Evolutionary conservation across 2,888 invertebrate species (phyloP), one percentile per base, ranked within the genome.

Genomic region (Netelia virgata): DNA sequence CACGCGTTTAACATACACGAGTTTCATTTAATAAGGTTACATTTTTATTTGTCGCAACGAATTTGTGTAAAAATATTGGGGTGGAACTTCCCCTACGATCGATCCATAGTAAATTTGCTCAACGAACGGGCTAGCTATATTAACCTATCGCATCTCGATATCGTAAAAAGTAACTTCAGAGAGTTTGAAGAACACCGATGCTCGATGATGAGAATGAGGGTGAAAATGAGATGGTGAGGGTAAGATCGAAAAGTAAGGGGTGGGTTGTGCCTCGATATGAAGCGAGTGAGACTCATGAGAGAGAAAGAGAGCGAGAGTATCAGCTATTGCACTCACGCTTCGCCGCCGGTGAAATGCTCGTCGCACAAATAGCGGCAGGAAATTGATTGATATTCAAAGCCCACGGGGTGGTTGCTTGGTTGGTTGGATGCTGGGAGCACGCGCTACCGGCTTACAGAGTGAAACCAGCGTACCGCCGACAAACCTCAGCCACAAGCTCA

Each of bases 361-460:
- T 91, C 90, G 88, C 87, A 88, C 88, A 90, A 91, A 91, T 90
- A 91, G 91, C 88, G 89, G 87, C 90, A 91, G 90, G 90, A 92
- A 92, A 92, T 92, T 92, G 92, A 90, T 91, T 91, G 92, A 92
- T 91, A 92, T 92, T 92, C 91, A 92, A 90, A 90, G 91, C 91
- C 88, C 88, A 91, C 88, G 89, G 90, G 90, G 88, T 90, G 88
- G 79, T 72, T 76, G 68, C 70, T 72, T 59, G 36, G 70, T 23
- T 43, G 36, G 41, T 50, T 18, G 43, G 61, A 80, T 16, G 73
- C 50, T 50, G 73, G 23, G 41, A 11, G 59, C 74, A 59, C 63
- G 76, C 66, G 72, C 66, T 47, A 23, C 43, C 69, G 69, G 23
- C 53, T 28, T 53, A 28, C 23, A 41, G 53, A 74, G 69, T 64